These are phyloP conservation scores for Nomada ruficornis DNA, from an alignment of 2,888 invertebrate species.

Conservation along the genomic window DNA sequence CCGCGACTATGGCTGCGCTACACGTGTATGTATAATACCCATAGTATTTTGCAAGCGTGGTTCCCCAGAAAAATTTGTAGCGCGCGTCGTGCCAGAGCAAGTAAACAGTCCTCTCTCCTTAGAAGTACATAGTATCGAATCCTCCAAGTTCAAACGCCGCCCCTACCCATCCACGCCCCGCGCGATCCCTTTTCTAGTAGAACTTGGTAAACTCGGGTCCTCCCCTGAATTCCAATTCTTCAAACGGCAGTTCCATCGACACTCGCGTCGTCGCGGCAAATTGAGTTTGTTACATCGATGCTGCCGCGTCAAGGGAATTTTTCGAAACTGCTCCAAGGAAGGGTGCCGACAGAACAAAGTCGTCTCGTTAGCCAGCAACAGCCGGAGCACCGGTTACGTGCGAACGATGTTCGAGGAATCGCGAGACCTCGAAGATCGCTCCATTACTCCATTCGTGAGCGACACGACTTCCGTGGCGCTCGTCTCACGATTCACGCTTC, in stretches of 20 bases:
- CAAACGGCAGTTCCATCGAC: background rate
- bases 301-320: background rate
- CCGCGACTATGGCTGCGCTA: background rate
- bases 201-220: slow-evolving; percentile 2
- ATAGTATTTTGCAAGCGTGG: background rate
- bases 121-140: background rate
- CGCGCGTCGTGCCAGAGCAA: background rate
- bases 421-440: slow-evolving; percentile 34
- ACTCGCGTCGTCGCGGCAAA: background rate
- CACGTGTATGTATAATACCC: background rate
- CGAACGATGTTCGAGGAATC: slow-evolving; percentile 52
- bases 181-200: background rate
- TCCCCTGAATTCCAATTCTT: slow-evolving; percentile 5
- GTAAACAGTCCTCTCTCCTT: background rate
- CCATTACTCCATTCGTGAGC: background rate
- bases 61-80: background rate
- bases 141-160: background rate
- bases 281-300: slow-evolving; percentile 20
- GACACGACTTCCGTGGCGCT: slow-evolving; percentile 44
- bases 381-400: slow-evolving; percentile 30
- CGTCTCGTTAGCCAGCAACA: slow-evolving; percentile 47
- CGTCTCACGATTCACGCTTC: slow-evolving; percentile 26
- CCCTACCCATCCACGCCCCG: no score
- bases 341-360: slow-evolving; percentile 34
- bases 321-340: slow-evolving; percentile 6